Conservation (phyloP, 2,797 vertebrate genomes). For the Avahi laniger region DNA sequence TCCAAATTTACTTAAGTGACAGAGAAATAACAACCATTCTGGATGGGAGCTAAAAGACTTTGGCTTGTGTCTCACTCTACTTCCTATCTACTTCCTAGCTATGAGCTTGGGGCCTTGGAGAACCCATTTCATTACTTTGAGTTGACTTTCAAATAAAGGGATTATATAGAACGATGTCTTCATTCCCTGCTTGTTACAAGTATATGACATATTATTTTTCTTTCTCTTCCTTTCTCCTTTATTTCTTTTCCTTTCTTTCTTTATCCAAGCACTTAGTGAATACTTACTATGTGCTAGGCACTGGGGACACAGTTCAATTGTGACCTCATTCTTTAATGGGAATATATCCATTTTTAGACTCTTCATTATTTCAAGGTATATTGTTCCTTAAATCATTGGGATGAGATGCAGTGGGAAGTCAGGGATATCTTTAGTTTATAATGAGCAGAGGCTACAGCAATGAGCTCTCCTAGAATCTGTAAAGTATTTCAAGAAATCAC, state of each 20-base stretch:
- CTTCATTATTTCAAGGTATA: background rate
- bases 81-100: background rate
- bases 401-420: background rate
- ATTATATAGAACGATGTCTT: background rate
- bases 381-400: background rate
- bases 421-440: background rate
- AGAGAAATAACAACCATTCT: background rate
- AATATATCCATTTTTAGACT: background rate
- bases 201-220: background rate
- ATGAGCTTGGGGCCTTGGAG: background rate
- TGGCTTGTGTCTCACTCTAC: background rate
- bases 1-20: background rate
- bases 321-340: background rate
- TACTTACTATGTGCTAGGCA: background rate
- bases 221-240: background rate
- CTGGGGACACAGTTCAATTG: background rate
- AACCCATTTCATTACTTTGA: background rate
- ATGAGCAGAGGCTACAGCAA: background rate
- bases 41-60: background rate
- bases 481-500: background rate
- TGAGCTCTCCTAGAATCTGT: background rate
- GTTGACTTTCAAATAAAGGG: constrained; percentile 23
- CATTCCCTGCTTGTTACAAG: background rate
- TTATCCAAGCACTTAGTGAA: background rate
- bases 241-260: background rate